Percentiles rank a stretch among this genome's conserved stretches.
These are phyloP conservation scores for Macaria liturata DNA, from an alignment of 2,888 invertebrate species.

Conservation along the genomic window DNA sequence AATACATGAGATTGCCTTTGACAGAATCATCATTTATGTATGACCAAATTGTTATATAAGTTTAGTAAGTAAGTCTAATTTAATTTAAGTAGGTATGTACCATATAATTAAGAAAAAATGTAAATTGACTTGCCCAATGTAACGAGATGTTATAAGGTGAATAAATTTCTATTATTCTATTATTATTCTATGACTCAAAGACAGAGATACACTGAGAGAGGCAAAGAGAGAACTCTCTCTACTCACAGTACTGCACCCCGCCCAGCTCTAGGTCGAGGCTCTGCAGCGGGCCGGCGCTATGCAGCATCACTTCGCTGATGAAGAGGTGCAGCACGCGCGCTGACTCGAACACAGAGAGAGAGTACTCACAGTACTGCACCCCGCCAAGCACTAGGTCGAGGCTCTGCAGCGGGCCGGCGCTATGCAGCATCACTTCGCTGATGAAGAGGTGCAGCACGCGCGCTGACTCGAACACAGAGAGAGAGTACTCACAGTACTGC, in stretches of 20 bases:
- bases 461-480: conserved; percentile 64
- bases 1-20: too few relatives aligned
- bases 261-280: conserved; percentile 67
- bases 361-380: conserved; percentile 67
- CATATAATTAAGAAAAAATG: too few relatives aligned
- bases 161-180: too few relatives aligned
- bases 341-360: conserved; percentile 60
- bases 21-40: too few relatives aligned
- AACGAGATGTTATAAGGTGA: too few relatives aligned
- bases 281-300: conserved; percentile 61
- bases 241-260: conserved; percentile 69
- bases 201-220: conserved; percentile 34
- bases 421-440: conserved; percentile 62
- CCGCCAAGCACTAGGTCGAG: conserved; percentile 69
- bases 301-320: conserved; percentile 62
- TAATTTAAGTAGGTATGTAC: too few relatives aligned
- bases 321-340: conserved; percentile 71
- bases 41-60: too few relatives aligned
- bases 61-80: too few relatives aligned
- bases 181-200: conserved; percentile 75
- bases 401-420: conserved; percentile 59
- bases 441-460: conserved; percentile 71
- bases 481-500: conserved; percentile 65
- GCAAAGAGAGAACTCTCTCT: conserved; percentile 66
- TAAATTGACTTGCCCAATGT: too few relatives aligned